Percentiles rank a stretch among this genome's conserved stretches.
Evolutionary conservation across 1,140 invertebrate genomes (phyloP).

Genomic region (Palaemon carinicauda): DNA sequence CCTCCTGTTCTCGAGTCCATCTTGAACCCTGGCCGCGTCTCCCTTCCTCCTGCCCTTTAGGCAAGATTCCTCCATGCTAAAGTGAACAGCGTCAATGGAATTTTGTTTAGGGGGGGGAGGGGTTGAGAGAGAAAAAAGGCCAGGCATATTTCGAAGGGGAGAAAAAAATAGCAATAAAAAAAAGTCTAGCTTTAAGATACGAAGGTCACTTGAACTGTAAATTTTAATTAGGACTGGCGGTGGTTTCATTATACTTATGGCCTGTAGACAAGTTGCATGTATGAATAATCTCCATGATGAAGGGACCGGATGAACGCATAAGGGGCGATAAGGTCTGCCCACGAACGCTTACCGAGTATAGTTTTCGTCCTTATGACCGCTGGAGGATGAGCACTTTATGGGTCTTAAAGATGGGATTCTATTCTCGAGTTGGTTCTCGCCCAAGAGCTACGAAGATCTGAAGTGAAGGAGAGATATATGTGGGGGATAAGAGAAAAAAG

Average conservation of each 20-base stretch:
- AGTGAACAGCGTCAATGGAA: neutral
- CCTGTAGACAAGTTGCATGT: neutral
- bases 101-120: neutral
- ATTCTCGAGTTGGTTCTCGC: neutral
- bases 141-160: neutral
- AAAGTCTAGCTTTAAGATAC: neutral
- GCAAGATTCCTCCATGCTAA: too few relatives aligned
- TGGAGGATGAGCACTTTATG: neutral
- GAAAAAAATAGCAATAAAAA: neutral
- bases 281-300: neutral
- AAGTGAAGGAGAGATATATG: too few relatives aligned
- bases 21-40: too few relatives aligned
- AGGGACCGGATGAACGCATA: neutral
- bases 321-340: neutral
- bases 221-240: constrained; percentile 23
- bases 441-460: neutral
- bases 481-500: neutral
- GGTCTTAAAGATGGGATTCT: neutral
- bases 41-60: too few relatives aligned
- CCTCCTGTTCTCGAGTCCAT: too few relatives aligned
- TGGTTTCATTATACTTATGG: constrained; percentile 1
- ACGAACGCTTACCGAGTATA: neutral
- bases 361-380: neutral
- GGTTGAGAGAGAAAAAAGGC: neutral
- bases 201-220: constrained; percentile 3